A percentile compares a stretch with the other conserved stretches of the same genome.
These are phyloP conservation scores for Artibeus lituratus DNA, from an alignment of 2,797 vertebrate genomes.

Conservation along the genomic window DNA sequence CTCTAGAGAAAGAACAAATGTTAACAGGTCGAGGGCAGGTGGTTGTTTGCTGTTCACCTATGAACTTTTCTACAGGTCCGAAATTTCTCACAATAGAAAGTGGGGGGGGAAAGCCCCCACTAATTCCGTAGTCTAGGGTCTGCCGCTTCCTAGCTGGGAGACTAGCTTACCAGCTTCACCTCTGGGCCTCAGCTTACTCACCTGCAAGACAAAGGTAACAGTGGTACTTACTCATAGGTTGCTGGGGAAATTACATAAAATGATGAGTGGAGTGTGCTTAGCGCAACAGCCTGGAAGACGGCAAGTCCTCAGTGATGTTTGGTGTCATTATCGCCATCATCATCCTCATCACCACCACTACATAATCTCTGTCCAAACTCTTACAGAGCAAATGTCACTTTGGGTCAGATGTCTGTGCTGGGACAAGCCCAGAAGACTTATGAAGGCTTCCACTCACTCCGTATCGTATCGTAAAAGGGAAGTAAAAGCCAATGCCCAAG, in stretches of 20 bases:
- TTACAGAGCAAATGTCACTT: not conserved
- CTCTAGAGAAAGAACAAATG: not conserved
- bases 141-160: not conserved
- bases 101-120: not conserved
- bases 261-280: not conserved
- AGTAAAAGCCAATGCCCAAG: not conserved
- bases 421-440: not conserved
- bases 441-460: not conserved
- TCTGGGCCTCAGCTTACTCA: not conserved
- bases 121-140: not conserved
- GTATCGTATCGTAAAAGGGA: not conserved
- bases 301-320: not conserved
- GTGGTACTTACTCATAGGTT: not conserved
- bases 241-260: not conserved
- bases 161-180: not conserved
- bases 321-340: too few species aligned
- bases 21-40: not conserved
- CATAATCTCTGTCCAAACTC: not conserved
- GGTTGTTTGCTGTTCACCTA: not conserved
- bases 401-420: not conserved
- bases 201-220: not conserved
- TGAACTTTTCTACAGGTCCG: not conserved
- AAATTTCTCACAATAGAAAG: not conserved
- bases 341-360: rapidly evolving
- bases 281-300: not conserved